Evolutionary conservation across 1,140 invertebrate species (phyloP), one percentile per base, ranked within the genome.

Genomic region (Sweltsa coloradensis): DNA sequence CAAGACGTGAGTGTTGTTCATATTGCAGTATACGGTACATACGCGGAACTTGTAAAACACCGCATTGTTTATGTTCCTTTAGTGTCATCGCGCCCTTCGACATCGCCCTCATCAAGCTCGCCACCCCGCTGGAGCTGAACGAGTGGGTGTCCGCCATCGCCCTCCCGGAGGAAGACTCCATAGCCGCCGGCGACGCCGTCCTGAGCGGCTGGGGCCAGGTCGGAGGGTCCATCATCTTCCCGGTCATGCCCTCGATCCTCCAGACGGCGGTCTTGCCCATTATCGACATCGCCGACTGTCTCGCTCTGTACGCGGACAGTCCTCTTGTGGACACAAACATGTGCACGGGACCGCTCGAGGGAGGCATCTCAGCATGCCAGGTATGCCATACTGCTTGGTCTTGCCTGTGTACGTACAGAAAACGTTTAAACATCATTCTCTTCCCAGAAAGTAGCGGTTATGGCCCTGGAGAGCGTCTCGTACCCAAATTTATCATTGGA

Each of bases 141-240:
- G 53, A 57, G 7, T 64, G 62, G 27, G 66, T 76, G 2, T 56
- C 59, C 0, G 53, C 68, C 0, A 57, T 70, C 0, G 55, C 45
- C 0, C 45, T 71, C 3, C 70, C 69, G 1, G 50, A 57, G 14
- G 53, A 65, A 1, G 64, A 65, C 6, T 52, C 52, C 0, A 54
- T 68, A 1, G 71, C 72, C 1, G 47, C 56, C 6, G 68, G 71
- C 16, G 55, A 61, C 6, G 67, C 60, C 0, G 62, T 64, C 43
- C 47, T 74, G 0, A 69, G 67, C 14, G 66, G 64, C 1, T 68
- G 66, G 66, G 71, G 72, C 9, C 69, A 66, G 41, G 66, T 61
- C 6, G 63, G 65, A 4, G 62, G 62, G 4, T 62, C 61, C 4
- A 67, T 61, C 3, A 59, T 52, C 18, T 45, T 52, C 2, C 56